phyloP scores from a whole-genome alignment of 2,797 vertebrate genomes.

The Falco cherrug region DNA sequence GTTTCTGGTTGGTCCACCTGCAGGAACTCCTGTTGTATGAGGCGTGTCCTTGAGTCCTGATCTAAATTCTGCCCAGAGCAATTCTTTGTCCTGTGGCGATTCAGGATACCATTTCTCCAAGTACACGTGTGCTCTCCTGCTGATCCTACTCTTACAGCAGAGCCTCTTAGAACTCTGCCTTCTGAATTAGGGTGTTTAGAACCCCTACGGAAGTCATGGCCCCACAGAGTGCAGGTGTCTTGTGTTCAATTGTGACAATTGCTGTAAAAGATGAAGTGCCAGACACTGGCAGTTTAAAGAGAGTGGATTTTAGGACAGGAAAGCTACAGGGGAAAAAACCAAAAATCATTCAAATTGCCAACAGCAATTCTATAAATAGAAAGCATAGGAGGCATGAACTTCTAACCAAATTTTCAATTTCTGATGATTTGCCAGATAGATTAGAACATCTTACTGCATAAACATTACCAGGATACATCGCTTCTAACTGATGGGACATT shows the following conservation, averaged over 20 bases:
- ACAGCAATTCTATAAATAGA: not conserved
- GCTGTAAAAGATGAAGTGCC: not conserved
- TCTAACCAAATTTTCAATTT: not conserved
- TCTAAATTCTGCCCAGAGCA: not conserved
- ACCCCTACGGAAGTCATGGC: not conserved
- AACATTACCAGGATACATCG: fast-evolving
- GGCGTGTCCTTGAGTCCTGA: not conserved
- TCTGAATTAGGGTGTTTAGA: not conserved
- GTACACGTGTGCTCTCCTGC: not conserved
- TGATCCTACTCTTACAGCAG: not conserved
- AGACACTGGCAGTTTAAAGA: not conserved
- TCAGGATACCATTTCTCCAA: not conserved
- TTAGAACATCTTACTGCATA: not conserved
- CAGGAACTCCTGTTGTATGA: not conserved
- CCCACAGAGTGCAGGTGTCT: not conserved
- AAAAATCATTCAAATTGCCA: not conserved
- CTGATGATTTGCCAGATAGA: not conserved
- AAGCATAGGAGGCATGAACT: not conserved
- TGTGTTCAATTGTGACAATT: not conserved
- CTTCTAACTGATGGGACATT: not conserved
- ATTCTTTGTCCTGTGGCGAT: not conserved
- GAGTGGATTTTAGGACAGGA: not conserved
- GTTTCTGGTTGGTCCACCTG: not conserved
- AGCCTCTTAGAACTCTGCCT: not conserved
- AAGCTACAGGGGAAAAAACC: not conserved